A percentile compares a stretch with the other conserved stretches of the same genome.
Evolutionary conservation across 2,797 vertebrate species (phyloP).

Genomic region (Tokudaia tokunoshimensis): DNA sequence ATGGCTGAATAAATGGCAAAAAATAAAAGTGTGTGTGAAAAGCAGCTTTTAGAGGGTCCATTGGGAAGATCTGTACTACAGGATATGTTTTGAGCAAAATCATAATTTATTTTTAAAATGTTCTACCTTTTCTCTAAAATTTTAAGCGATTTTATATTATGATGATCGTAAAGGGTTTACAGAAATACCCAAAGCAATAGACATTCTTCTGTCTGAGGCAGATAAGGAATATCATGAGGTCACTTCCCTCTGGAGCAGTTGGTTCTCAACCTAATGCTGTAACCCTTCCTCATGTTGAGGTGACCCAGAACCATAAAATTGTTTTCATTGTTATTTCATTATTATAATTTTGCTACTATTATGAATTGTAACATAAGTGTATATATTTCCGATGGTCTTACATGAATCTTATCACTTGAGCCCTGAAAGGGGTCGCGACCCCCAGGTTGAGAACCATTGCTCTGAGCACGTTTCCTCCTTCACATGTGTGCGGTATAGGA

Average conservation of each 20-base stretch:
- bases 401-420: neutral
- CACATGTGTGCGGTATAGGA: neutral
- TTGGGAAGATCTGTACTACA: neutral
- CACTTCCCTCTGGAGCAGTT: neutral
- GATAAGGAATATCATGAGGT: neutral
- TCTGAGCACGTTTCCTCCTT: neutral
- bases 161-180: neutral
- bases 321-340: neutral
- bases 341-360: neutral
- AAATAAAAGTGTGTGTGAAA: neutral
- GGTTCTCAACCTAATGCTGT: neutral
- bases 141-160: neutral
- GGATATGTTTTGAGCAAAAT: neutral
- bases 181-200: neutral
- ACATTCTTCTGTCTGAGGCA: neutral
- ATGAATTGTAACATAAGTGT: neutral
- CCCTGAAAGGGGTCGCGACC: neutral
- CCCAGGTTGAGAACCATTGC: neutral
- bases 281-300: neutral
- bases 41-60: neutral
- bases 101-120: neutral
- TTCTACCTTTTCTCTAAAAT: neutral
- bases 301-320: neutral
- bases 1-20: slow-evolving; percentile 5
- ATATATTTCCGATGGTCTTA: neutral